phyloP scores from a whole-genome alignment of 2,888 invertebrate species.

The Orthonevra nobilis region DNA sequence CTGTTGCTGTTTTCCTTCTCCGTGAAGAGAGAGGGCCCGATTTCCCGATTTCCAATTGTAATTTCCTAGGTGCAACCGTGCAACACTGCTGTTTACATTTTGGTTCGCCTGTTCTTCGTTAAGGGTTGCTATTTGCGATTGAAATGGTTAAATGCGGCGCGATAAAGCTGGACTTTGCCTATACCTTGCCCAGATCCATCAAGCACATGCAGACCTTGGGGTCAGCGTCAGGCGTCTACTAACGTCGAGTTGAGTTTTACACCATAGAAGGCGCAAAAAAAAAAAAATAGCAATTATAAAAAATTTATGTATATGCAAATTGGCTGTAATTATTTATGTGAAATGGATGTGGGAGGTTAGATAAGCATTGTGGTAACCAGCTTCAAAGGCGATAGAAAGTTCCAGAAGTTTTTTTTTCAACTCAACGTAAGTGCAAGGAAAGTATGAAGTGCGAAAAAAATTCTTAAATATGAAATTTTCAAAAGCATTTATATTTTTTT shows the following conservation, averaged over 20 bases:
- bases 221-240: slow-evolving; percentile 21
- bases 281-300: slow-evolving; percentile 43
- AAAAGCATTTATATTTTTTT: too few species aligned
- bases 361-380: too few species aligned
- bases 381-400: too few species aligned
- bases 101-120: background rate
- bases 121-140: slow-evolving; percentile 66
- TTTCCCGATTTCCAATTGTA: slow-evolving; percentile 9
- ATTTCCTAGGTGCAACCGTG: slow-evolving; percentile 41
- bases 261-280: slow-evolving; percentile 8
- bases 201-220: slow-evolving; percentile 36
- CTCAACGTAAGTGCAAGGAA: too few species aligned
- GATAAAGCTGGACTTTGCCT: slow-evolving; percentile 51
- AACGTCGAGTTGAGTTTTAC: background rate
- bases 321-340: slow-evolving; percentile 55
- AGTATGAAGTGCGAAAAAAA: too few species aligned
- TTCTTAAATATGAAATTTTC: too few species aligned
- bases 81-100: slow-evolving; percentile 55
- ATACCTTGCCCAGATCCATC: slow-evolving; percentile 16
- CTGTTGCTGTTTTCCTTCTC: slow-evolving; percentile 43
- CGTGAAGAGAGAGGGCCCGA: background rate
- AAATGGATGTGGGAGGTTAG: slow-evolving; percentile 29
- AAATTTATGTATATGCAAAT: slow-evolving; percentile 61
- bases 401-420: too few species aligned
- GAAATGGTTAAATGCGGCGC: slow-evolving; percentile 50